phyloP scores from a whole-genome alignment of 1,140 invertebrate genomes.

The Frieseomelitta varia region DNA sequence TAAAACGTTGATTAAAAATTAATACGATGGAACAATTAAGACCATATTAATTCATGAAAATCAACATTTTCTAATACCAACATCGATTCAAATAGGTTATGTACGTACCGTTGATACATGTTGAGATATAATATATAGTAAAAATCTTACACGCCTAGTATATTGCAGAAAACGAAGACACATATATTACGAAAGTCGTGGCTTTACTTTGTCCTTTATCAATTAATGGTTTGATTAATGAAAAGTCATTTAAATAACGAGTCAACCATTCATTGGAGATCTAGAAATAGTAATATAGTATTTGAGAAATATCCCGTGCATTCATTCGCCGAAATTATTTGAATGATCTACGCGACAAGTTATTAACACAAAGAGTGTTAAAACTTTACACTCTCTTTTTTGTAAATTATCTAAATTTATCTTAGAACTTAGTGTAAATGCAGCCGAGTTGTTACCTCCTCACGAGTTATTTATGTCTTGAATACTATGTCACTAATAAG shows the following conservation, averaged over 20 bases:
- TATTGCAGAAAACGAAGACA: background rate
- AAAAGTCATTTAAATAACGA: background rate
- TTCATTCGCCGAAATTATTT: background rate
- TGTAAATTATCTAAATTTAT: background rate
- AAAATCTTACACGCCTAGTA: background rate
- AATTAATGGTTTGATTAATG: background rate
- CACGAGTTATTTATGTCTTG: background rate
- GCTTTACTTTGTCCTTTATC: background rate
- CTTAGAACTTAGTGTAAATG: background rate
- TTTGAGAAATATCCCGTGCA: background rate
- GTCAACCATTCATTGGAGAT: background rate
- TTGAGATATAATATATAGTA: background rate
- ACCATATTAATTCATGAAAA: background rate
- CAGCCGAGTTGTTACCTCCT: background rate
- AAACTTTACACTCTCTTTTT: too few species aligned
- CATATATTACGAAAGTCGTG: background rate
- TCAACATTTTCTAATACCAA: background rate
- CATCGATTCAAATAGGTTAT: background rate
- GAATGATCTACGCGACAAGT: background rate
- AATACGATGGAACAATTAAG: background rate
- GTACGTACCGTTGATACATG: constrained; percentile 51
- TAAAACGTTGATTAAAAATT: background rate
- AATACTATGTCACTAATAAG: background rate
- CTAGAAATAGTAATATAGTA: background rate
- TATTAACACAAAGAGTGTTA: background rate